Percentiles rank a stretch among this genome's conserved stretches.
phyloP scores from a whole-genome alignment of 2,797 vertebrate genomes.

The Etheostoma nigrum region DNA sequence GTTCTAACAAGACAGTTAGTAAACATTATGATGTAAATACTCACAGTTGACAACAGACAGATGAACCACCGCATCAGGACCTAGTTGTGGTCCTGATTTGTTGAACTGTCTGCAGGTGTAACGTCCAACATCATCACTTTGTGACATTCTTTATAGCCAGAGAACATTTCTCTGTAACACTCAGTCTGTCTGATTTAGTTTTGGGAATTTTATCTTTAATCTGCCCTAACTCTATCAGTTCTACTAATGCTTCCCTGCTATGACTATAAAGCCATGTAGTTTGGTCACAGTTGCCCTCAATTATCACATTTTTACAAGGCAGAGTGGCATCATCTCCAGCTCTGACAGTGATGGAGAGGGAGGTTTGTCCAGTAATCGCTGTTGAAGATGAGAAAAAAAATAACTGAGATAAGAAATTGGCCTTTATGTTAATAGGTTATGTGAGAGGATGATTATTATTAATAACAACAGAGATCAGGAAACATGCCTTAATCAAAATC shows the following conservation, averaged over 20 bases:
- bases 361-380: fast-evolving
- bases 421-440: too few species aligned
- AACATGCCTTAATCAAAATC: not conserved
- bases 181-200: conserved; percentile 1
- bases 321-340: conserved; percentile 15
- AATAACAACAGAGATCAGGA: too few species aligned
- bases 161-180: conserved; percentile 17
- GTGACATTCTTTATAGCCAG: conserved; percentile 25
- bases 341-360: not conserved
- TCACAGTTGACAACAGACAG: conserved; percentile 34
- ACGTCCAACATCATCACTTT: fast-evolving
- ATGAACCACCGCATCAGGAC: fast-evolving
- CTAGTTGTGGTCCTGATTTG: fast-evolving
- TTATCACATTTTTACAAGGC: not conserved
- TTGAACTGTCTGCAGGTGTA: not conserved
- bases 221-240: fast-evolving
- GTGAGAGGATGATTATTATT: too few species aligned
- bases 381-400: too few species aligned
- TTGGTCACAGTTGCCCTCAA: fast-evolving
- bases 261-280: fast-evolving
- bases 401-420: too few species aligned
- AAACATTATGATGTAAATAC: conserved; percentile 13
- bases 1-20: too few species aligned
- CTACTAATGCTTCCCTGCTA: fast-evolving
- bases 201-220: fast-evolving